These are phyloP conservation scores for Thera obeliscata DNA, from an alignment of 2,888 invertebrate genomes.

Conservation along the genomic window DNA sequence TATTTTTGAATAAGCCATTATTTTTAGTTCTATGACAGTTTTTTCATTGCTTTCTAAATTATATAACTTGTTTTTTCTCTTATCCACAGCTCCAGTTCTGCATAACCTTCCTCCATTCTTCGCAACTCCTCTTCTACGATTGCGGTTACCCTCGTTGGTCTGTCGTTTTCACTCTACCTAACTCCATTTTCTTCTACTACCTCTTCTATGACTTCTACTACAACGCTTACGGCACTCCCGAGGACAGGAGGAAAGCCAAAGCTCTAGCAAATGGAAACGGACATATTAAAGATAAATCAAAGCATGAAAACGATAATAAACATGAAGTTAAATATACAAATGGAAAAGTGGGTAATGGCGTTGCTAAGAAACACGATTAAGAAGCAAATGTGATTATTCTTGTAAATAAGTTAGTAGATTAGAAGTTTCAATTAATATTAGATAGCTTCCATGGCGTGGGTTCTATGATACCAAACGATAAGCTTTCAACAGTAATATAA, in stretches of 20 bases:
- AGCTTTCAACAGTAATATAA: not conserved
- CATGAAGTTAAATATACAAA: slow-evolving; percentile 23
- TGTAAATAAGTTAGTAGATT: slow-evolving; percentile 17
- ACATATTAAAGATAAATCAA: slow-evolving; percentile 42
- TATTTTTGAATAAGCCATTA: too few species aligned
- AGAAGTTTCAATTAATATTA: not conserved
- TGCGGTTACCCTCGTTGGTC: slow-evolving; percentile 95
- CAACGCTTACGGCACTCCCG: slow-evolving; percentile 86
- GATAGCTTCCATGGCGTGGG: not conserved
- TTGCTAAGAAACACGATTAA: slow-evolving; percentile 36
- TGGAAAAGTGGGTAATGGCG: slow-evolving; percentile 33
- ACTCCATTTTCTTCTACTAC: slow-evolving; percentile 96
- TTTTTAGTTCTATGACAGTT: too few species aligned
- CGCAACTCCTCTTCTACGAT: slow-evolving; percentile 92
- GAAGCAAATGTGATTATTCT: slow-evolving; percentile 11
- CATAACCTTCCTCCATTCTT: slow-evolving; percentile 93
- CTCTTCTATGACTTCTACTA: slow-evolving; percentile 96
- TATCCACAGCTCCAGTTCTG: slow-evolving; percentile 93
- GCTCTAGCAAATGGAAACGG: slow-evolving; percentile 48
- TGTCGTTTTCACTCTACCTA: slow-evolving; percentile 92
- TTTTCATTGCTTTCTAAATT: too few species aligned
- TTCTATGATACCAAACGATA: not conserved
- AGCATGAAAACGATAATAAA: slow-evolving; percentile 29
- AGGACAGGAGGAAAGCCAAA: slow-evolving; percentile 55
- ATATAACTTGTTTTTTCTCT: not conserved